phyloP scores from a whole-genome alignment of 2,888 invertebrate species.

The Drosophila mercatorum region DNA sequence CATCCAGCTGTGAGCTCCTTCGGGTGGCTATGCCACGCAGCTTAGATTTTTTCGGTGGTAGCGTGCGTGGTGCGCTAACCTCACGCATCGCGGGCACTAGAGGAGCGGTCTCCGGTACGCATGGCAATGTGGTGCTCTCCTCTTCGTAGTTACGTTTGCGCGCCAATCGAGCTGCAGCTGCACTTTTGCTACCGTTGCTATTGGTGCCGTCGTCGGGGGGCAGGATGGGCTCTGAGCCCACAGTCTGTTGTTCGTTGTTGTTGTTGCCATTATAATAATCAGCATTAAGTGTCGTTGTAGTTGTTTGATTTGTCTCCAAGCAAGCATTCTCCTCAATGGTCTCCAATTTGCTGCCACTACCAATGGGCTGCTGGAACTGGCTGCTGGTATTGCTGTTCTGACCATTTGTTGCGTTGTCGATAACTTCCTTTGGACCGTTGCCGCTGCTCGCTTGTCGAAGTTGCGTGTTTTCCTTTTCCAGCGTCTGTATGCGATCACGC shows the following conservation, averaged over 20 bases:
- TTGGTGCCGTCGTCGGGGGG: slow-evolving; percentile 47
- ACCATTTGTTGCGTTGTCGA: slow-evolving; percentile 55
- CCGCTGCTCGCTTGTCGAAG: slow-evolving; percentile 66
- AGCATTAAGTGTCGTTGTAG: slow-evolving; percentile 6
- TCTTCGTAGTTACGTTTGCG: slow-evolving; percentile 83
- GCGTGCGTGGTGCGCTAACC: slow-evolving; percentile 71
- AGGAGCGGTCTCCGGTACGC: slow-evolving; percentile 44
- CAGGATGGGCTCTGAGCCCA: slow-evolving; percentile 31
- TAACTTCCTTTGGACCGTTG: slow-evolving; percentile 38
- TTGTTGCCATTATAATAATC: slow-evolving; percentile 58
- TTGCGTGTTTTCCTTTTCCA: slow-evolving; percentile 87
- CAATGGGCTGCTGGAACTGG: slow-evolving; percentile 49
- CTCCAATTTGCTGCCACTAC: slow-evolving; percentile 63
- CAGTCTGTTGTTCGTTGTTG: slow-evolving; percentile 47
- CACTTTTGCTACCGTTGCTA: slow-evolving; percentile 54
- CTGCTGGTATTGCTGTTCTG: slow-evolving; percentile 41
- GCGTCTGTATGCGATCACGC: slow-evolving; percentile 88
- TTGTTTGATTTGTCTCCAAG: slow-evolving; percentile 41
- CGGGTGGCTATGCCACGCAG: slow-evolving; percentile 66
- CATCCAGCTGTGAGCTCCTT: slow-evolving; percentile 71
- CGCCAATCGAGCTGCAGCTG: slow-evolving; percentile 60
- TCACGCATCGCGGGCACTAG: slow-evolving; percentile 48
- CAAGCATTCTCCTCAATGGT: slow-evolving; percentile 76
- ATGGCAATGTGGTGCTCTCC: slow-evolving; percentile 40
- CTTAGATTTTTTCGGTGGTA: slow-evolving; percentile 82